These are phyloP conservation scores for Archivesica marissinica DNA, from an alignment of 1,140 invertebrate genomes.

Conservation along the genomic window DNA sequence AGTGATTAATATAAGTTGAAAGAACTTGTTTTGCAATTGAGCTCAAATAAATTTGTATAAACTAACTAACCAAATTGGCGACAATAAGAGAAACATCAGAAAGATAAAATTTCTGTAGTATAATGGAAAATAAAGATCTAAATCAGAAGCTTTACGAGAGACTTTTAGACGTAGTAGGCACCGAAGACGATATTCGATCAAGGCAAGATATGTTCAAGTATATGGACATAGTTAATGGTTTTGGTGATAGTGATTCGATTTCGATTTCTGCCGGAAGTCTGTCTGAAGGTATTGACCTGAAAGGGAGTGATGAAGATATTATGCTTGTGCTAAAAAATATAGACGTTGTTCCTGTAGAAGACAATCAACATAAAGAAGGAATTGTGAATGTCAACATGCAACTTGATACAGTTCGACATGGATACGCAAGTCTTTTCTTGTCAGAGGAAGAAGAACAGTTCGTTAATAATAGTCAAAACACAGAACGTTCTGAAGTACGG, in stretches of 20 bases:
- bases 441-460: neutral
- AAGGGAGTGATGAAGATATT: slow-evolving; percentile 13
- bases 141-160: neutral
- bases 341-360: neutral
- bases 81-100: too few relatives aligned
- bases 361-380: too few relatives aligned
- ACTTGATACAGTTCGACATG: neutral
- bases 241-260: neutral
- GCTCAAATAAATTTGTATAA: too few relatives aligned
- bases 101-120: too few relatives aligned
- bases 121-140: neutral
- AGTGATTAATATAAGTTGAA: too few relatives aligned
- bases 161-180: slow-evolving; percentile 1
- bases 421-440: neutral
- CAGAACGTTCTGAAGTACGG: neutral
- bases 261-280: neutral
- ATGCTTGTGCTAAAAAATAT: slow-evolving; percentile 5
- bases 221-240: neutral
- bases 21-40: too few relatives aligned
- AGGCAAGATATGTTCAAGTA: slow-evolving; percentile 2
- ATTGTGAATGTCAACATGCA: neutral
- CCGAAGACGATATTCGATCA: neutral
- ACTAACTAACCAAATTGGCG: too few relatives aligned
- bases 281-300: neutral
- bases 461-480: neutral